phyloP scores from a whole-genome alignment of 2,797 vertebrate genomes.

The Neosilurus mollespiculum region DNA sequence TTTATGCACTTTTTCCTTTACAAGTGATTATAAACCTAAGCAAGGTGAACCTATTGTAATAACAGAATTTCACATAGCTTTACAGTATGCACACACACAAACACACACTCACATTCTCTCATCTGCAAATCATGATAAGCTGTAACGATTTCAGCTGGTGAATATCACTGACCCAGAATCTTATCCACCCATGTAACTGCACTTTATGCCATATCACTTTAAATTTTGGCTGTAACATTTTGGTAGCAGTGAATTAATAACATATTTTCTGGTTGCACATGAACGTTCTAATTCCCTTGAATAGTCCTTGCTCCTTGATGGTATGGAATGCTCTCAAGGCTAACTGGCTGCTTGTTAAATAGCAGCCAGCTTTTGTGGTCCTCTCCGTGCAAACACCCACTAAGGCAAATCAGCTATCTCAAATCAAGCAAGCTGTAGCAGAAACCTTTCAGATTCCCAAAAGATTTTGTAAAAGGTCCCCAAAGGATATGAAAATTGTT shows the following conservation, averaged over 20 bases:
- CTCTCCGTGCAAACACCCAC: constrained; percentile 45
- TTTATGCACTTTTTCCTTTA: not conserved
- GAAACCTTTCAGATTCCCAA: constrained; percentile 37
- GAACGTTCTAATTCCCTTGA: constrained; percentile 32
- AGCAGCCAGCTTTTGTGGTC: constrained; percentile 36
- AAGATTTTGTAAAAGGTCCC: constrained; percentile 28
- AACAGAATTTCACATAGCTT: not conserved
- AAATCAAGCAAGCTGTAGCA: constrained; percentile 36
- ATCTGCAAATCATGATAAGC: not conserved
- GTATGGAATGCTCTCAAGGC: constrained; percentile 23
- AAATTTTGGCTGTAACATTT: constrained; percentile 22
- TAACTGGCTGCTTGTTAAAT: constrained; percentile 41
- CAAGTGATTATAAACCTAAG: not conserved
- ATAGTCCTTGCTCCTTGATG: constrained; percentile 37
- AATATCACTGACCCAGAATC: constrained; percentile 15
- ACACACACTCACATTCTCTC: not conserved
- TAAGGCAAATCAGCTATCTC: constrained; percentile 33
- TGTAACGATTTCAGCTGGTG: constrained; percentile 13
- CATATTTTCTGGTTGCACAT: constrained; percentile 17
- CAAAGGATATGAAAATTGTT: constrained; percentile 32
- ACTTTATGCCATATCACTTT: constrained; percentile 6
- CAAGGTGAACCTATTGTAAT: not conserved
- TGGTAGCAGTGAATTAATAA: constrained; percentile 39
- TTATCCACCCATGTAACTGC: constrained; percentile 11
- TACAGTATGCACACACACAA: not conserved